Percentiles rank a stretch among this genome's conserved stretches.
Conservation (phyloP, 2,113 vertebrate genomes). For the Phylloscopus whistleri region DNA sequence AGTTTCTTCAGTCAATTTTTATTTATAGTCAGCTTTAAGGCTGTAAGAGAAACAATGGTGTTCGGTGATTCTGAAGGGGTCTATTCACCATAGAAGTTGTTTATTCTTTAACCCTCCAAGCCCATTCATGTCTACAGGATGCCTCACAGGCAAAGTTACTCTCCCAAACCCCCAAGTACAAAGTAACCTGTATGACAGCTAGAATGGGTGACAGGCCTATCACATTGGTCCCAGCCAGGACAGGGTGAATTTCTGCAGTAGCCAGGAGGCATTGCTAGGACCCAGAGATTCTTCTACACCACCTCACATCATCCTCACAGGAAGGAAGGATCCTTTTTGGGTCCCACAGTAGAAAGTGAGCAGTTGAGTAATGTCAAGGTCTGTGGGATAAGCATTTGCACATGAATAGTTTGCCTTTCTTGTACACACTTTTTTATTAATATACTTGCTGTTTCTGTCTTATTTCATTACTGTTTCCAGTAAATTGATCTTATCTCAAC, state of each 20-base stretch:
- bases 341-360: accelerated
- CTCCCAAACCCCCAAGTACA: neutral
- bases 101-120: neutral
- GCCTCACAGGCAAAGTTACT: neutral
- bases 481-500: neutral
- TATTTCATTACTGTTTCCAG: neutral
- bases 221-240: neutral
- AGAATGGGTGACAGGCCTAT: neutral
- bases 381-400: neutral
- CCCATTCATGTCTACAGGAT: accelerated
- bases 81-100: neutral
- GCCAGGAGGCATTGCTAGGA: neutral
- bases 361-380: neutral
- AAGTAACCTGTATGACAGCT: neutral
- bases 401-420: neutral
- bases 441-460: neutral
- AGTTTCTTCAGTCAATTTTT: neutral
- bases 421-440: neutral
- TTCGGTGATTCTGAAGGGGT: neutral
- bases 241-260: neutral
- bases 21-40: neutral
- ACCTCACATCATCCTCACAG: neutral
- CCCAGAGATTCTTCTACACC: neutral
- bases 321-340: neutral
- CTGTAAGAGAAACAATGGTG: neutral